Evolutionary conservation across 2,797 vertebrate species (phyloP).

Genomic region (Sebastes trivittatus): DNA sequence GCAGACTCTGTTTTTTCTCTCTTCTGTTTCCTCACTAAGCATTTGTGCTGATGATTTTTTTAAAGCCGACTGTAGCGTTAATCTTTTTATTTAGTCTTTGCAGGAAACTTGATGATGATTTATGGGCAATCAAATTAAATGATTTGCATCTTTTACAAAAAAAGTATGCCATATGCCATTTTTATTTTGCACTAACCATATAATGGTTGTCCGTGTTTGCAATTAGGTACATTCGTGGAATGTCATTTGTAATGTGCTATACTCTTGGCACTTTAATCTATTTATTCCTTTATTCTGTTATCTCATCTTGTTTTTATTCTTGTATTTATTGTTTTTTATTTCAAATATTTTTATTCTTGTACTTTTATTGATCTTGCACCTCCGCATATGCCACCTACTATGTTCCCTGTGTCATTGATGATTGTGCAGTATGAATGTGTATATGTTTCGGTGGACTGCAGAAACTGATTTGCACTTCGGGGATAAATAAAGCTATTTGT

Average conservation of each 20-base stretch:
- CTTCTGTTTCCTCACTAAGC: conserved; percentile 35
- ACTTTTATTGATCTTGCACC: too few species aligned
- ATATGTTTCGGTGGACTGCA: too few species aligned
- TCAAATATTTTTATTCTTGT: too few species aligned
- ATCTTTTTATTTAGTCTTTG: conserved; percentile 1
- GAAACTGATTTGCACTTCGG: fast-evolving
- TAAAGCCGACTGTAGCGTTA: conserved; percentile 7
- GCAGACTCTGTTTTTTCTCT: conserved; percentile 20
- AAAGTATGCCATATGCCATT: neutral
- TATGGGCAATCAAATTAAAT: neutral
- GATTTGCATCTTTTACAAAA: neutral
- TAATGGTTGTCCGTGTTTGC: too few species aligned
- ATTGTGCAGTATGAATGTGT: too few species aligned
- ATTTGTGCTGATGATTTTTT: conserved; percentile 46
- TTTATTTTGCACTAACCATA: too few species aligned
- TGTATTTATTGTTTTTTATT: too few species aligned
- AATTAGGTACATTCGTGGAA: too few species aligned
- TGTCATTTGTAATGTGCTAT: too few species aligned
- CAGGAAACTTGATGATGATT: conserved; percentile 2
- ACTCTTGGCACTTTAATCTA: neutral
- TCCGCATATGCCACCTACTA: too few species aligned
- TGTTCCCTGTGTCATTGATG: too few species aligned
- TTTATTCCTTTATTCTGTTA: neutral
- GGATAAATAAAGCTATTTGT: too few species aligned
- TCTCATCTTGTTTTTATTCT: fast-evolving